Evolutionary conservation across 1,140 invertebrate species (phyloP).

Genomic region (Maniola jurtina): DNA sequence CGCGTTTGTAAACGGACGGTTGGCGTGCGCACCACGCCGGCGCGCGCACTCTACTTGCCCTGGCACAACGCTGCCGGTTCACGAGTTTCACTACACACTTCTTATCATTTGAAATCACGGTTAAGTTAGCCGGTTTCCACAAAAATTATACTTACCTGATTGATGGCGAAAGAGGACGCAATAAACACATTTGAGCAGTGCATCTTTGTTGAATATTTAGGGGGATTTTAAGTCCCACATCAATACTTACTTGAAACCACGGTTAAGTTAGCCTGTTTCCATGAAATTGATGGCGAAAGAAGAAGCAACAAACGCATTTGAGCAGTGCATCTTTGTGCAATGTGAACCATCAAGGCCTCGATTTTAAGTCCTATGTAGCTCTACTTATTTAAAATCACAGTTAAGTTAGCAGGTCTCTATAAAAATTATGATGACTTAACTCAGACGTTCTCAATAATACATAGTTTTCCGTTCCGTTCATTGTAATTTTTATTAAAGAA

Average conservation of each 20-base stretch:
- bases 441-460: too few relatives aligned
- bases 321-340: too few relatives aligned
- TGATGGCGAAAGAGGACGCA: neutral
- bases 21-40: conserved; percentile 41
- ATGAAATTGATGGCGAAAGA: neutral
- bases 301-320: too few relatives aligned
- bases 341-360: too few relatives aligned
- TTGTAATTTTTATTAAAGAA: too few relatives aligned
- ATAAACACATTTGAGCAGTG: too few relatives aligned
- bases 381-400: too few relatives aligned
- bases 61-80: too few relatives aligned
- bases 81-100: conserved; percentile 4
- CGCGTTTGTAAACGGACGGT: conserved; percentile 4
- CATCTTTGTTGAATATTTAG: too few relatives aligned
- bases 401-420: neutral
- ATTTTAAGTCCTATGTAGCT: too few relatives aligned
- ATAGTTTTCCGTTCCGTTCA: too few relatives aligned
- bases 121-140: conserved; percentile 3
- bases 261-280: neutral
- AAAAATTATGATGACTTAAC: neutral
- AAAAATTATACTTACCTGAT: neutral
- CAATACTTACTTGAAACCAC: neutral
- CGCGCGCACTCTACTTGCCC: conserved; percentile 39
- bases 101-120: conserved; percentile 8
- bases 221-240: too few relatives aligned